phyloP scores from a whole-genome alignment of 2,113 vertebrate genomes.

The Paralichthys olivaceus region DNA sequence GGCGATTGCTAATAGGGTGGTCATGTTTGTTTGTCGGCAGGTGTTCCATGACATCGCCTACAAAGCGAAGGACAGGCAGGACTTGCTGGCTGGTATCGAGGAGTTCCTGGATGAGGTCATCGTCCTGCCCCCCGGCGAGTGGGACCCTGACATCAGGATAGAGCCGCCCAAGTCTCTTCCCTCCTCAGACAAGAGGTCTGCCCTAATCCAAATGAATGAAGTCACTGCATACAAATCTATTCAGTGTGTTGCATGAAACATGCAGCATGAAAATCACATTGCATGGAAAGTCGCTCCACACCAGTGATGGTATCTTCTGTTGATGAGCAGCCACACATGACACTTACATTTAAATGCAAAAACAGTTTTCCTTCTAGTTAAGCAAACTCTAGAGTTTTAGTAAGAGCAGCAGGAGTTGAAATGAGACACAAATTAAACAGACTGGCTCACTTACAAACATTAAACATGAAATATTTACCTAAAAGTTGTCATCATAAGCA shows the following conservation, averaged over 20 bases:
- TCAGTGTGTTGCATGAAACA: neutral
- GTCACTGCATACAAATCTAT: neutral
- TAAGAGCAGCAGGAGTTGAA: neutral
- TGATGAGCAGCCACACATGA: no score
- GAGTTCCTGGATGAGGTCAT: slow-evolving; percentile 99
- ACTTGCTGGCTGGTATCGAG: slow-evolving; percentile 96
- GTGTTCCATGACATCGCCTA: slow-evolving; percentile 99
- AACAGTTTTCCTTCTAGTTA: neutral
- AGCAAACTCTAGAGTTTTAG: neutral
- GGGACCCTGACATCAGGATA: slow-evolving; percentile 98
- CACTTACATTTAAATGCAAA: no score
- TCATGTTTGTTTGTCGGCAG: slow-evolving; percentile 70
- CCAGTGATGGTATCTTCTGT: no score
- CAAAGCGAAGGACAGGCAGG: slow-evolving; percentile 93
- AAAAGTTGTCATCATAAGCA: neutral
- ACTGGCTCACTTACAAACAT: neutral
- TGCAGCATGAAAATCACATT: neutral
- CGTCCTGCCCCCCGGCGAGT: slow-evolving; percentile 96
- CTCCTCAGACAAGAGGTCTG: slow-evolving; percentile 95
- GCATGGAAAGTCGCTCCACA: neutral
- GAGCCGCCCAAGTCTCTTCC: slow-evolving; percentile 96
- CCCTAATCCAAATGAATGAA: slow-evolving; percentile 16
- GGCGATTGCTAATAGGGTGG: neutral
- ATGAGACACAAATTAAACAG: neutral
- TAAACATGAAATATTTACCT: neutral